phyloP scores from a whole-genome alignment of 1,140 invertebrate genomes.

The Drosophila parvula region DNA sequence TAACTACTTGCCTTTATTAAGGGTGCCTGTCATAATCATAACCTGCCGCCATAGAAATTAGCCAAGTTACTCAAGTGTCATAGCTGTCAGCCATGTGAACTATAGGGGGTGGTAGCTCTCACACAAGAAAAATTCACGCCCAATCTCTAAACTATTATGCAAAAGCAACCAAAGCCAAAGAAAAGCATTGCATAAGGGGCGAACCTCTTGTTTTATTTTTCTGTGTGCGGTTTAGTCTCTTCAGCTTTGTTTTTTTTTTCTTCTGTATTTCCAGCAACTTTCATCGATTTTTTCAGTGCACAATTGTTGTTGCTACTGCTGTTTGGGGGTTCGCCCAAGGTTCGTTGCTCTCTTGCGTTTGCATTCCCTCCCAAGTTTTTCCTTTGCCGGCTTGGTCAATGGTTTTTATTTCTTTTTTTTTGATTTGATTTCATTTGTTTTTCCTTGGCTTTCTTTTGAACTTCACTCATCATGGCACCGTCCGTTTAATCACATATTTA shows the following conservation, averaged over 20 bases:
- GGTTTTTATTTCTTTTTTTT: conserved; percentile 44
- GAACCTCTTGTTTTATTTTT: not conserved
- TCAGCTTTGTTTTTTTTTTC: conserved; percentile 17
- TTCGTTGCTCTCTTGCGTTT: conserved; percentile 40
- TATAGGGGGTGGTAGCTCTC: conserved; percentile 38
- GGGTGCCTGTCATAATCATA: not conserved
- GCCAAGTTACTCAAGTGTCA: conserved; percentile 23
- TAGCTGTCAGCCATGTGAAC: conserved; percentile 31
- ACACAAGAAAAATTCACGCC: conserved; percentile 24
- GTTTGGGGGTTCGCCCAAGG: conserved; percentile 20
- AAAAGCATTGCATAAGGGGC: conserved; percentile 43
- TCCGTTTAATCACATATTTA: conserved; percentile 61
- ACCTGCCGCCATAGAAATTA: conserved; percentile 3
- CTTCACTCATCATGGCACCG: conserved; percentile 24
- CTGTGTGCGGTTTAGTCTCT: conserved; percentile 25
- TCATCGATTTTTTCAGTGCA: conserved; percentile 59
- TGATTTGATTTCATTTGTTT: conserved; percentile 44
- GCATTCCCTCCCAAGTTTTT: conserved; percentile 15
- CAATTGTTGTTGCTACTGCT: conserved; percentile 19
- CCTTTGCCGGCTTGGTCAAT: conserved; percentile 26
- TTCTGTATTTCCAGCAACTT: conserved; percentile 28
- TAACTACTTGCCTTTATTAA: not conserved
- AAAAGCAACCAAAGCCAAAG: conserved; percentile 17
- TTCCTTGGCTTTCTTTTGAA: conserved; percentile 62
- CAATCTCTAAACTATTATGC: conserved; percentile 24